Conservation (phyloP, 2,888 invertebrate species). For the Germaria angustata region DNA sequence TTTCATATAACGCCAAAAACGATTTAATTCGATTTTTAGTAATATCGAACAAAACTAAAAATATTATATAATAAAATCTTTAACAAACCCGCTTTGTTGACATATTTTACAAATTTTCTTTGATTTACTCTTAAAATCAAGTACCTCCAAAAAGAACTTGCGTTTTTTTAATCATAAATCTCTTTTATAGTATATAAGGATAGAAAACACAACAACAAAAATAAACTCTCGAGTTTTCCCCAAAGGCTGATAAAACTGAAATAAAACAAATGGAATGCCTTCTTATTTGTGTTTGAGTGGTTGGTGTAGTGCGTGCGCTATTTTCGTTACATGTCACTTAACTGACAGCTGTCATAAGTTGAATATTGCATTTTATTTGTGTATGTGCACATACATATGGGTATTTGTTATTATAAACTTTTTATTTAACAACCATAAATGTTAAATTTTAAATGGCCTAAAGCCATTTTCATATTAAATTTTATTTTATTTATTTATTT, state of each 20-base stretch:
- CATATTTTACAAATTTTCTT: constrained; percentile 31
- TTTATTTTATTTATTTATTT: background rate
- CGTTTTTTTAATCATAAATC: constrained; percentile 17
- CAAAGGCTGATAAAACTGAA: constrained; percentile 48
- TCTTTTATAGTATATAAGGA: constrained; percentile 19
- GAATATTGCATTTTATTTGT: constrained; percentile 61
- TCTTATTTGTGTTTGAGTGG: constrained; percentile 19
- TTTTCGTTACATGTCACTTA: constrained; percentile 64
- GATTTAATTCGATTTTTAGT: background rate
- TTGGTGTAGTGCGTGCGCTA: constrained; percentile 60
- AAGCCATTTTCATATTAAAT: constrained; percentile 34
- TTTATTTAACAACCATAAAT: constrained; percentile 41
- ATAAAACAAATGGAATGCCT: constrained; percentile 45
- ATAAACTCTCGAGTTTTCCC: constrained; percentile 38
- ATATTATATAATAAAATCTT: background rate
- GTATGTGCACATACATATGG: background rate
- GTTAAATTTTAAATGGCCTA: constrained; percentile 44
- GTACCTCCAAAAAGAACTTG: constrained; percentile 28
- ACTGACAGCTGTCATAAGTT: constrained; percentile 66
- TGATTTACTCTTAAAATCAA: background rate
- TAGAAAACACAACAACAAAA: background rate
- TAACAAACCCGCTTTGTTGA: constrained; percentile 1
- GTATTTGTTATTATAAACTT: background rate
- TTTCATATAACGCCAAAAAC: background rate
- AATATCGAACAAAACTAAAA: background rate